These are phyloP conservation scores for Oncorhynchus kisutch DNA, from an alignment of 2,113 vertebrate species.

Conservation along the genomic window DNA sequence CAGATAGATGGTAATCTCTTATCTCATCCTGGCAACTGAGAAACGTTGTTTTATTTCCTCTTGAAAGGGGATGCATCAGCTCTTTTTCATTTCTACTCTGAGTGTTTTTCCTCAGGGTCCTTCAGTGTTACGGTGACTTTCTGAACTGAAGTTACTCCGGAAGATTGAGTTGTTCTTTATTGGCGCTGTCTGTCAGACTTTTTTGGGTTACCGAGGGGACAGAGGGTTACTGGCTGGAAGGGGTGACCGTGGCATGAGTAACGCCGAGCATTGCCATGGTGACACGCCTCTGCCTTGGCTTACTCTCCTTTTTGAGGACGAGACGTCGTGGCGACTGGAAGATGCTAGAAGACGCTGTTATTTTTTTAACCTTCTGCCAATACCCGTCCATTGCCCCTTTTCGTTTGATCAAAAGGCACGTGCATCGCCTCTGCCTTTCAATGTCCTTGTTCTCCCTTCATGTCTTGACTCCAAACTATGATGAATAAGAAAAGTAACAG, in stretches of 20 bases:
- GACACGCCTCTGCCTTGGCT: not conserved
- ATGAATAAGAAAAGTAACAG: not conserved
- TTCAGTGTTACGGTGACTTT: not conserved
- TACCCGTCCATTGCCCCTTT: not conserved
- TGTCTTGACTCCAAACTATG: not conserved
- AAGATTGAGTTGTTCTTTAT: slow-evolving; percentile 11
- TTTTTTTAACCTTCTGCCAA: not conserved
- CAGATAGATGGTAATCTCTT: slow-evolving; percentile 21
- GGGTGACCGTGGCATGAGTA: not conserved
- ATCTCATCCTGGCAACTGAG: slow-evolving; percentile 39
- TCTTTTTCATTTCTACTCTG: not conserved
- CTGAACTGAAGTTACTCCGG: not conserved
- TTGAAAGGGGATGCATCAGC: slow-evolving; percentile 23
- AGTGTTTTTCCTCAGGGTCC: not conserved
- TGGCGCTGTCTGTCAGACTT: slow-evolving; percentile 14
- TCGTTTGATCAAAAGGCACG: too few species aligned
- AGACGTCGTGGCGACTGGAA: not conserved
- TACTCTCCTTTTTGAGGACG: not conserved
- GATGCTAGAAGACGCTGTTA: not conserved
- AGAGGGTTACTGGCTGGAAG: not conserved
- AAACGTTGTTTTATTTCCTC: slow-evolving; percentile 13
- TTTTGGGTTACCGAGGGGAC: slow-evolving; percentile 17
- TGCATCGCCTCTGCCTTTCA: not conserved
- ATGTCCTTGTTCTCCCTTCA: not conserved
- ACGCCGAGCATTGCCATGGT: slow-evolving; percentile 12